These are phyloP conservation scores for Julus scanicus DNA, from an alignment of 2,888 invertebrate genomes.

Conservation along the genomic window DNA sequence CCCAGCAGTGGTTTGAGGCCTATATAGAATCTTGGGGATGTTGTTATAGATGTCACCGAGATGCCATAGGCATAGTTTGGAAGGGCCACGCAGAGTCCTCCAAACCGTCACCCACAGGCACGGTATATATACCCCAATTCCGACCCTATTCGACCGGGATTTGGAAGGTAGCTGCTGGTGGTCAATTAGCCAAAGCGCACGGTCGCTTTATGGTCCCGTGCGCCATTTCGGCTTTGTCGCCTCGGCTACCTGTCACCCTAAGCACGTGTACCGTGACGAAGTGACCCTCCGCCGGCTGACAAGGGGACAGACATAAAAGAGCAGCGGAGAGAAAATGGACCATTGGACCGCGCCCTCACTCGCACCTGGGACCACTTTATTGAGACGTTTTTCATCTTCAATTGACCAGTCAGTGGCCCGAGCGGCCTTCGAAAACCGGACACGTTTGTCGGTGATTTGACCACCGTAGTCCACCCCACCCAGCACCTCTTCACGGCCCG, in stretches of 20 bases:
- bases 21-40: too few species aligned
- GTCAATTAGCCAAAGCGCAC: background rate
- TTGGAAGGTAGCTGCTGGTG: background rate
- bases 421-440: background rate
- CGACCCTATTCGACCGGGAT: background rate
- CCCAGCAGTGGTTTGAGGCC: too few species aligned
- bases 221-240: background rate
- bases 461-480: background rate
- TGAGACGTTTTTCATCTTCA: background rate
- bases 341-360: background rate
- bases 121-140: background rate
- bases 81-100: background rate
- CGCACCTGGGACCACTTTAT: background rate
- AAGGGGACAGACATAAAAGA: background rate
- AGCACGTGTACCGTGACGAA: background rate
- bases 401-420: background rate
- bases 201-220: too few species aligned
- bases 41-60: too few species aligned
- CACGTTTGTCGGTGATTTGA: background rate
- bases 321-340: background rate
- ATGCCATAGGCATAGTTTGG: background rate
- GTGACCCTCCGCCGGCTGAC: too few species aligned
- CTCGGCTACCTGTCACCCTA: background rate
- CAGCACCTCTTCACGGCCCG: background rate
- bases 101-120: conserved; percentile 13